phyloP scores from a whole-genome alignment of 2,888 invertebrate species.

The Coleophora flavipennella region DNA sequence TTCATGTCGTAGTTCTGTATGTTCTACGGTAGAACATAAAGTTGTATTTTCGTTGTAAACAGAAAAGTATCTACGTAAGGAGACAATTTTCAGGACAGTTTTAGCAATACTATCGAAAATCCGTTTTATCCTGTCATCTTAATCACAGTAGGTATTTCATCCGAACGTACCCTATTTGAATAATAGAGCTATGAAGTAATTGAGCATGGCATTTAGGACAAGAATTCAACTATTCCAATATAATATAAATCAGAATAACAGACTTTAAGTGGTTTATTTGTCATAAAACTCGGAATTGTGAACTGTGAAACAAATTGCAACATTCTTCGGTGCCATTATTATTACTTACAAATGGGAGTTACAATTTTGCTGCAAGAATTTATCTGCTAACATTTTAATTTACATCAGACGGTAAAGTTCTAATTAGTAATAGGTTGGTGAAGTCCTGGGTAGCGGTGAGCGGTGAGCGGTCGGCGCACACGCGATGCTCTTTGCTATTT shows the following conservation, averaged over 20 bases:
- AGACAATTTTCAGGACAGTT: no score
- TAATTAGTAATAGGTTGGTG: slow-evolving; percentile 37
- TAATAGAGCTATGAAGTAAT: background rate
- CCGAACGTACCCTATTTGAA: background rate
- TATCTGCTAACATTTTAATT: slow-evolving; percentile 40
- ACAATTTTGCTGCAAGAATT: slow-evolving; percentile 26
- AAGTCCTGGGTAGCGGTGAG: slow-evolving; percentile 15
- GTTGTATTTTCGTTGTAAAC: no score
- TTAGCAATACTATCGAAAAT: no score
- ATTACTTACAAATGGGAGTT: slow-evolving; percentile 30
- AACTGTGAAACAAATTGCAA: slow-evolving; percentile 5
- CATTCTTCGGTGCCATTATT: slow-evolving; percentile 16
- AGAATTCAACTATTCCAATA: background rate
- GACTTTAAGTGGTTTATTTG: no score
- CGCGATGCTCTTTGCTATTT: slow-evolving; percentile 32
- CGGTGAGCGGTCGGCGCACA: slow-evolving; percentile 17
- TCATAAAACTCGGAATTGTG: background rate
- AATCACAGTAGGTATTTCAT: no score
- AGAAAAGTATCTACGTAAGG: no score
- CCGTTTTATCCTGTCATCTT: no score
- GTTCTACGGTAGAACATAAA: no score
- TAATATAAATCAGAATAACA: no score
- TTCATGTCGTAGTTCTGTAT: no score
- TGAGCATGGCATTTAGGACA: background rate
- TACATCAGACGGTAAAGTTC: slow-evolving; percentile 41